Evolutionary conservation across 2,888 invertebrate species (phyloP), one percentile per base, ranked within the genome.

Genomic region (Tipula confusa): DNA sequence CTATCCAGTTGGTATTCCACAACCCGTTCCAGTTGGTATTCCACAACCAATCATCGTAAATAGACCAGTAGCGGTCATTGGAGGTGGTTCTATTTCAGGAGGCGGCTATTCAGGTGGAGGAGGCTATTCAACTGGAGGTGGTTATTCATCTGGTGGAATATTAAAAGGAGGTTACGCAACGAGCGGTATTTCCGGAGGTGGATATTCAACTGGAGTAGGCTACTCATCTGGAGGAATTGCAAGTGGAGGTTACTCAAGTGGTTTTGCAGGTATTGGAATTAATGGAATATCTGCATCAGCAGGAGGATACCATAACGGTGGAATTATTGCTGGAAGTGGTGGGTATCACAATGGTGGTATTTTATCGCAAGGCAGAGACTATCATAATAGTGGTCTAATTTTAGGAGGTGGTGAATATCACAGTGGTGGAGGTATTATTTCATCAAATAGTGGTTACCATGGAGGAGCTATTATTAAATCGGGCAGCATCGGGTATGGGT

Each of bases 1-100:
- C 9, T 87, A 87, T 83, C 86, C 87, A 64, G 87, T 87, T 2
- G 85, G 85, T 43, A 84, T 87, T 18, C 86, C 86, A 33, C 86
- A 87, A 85, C 86, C 86, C 5, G 85, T 85, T 29, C 86, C 87
- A 83, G 88, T 87, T 80, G 86, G 87, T 85, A 87, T 88, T 82
- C 85, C 85, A 82, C 43, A 64, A 28, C 83, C 85, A 86, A 81
- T 86, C 85, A 28, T 36, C n/a, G 43, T 82, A 3, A 36, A 82
- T 36, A 18, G 38, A 28, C 82, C 82, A 24, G 38, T 48, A 0
- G 43, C 43, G 13, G 82, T 33, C 29, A 9, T 28, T 28, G 82
- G 79, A 36, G 15, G 48, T 31, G 31, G 81, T n/a, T 81, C 84
- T 85, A 82, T 85, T 86, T 1, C 82, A 86, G n/a, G 38, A 79